Base-by-base conservation (phyloP, 2,888 invertebrate species). In the Emmelina monodactyla region DNA sequence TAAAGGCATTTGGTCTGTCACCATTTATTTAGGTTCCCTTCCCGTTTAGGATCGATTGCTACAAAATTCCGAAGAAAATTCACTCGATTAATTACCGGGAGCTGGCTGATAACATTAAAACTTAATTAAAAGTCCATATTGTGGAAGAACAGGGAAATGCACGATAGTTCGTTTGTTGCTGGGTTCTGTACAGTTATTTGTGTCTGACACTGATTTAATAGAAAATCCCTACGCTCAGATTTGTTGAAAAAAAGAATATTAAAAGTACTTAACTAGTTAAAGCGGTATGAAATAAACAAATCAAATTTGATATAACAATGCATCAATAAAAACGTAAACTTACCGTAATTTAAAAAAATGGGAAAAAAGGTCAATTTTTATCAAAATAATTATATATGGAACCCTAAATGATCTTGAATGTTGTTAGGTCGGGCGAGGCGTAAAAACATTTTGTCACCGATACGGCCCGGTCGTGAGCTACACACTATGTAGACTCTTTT, bases 121-220 rank as follows among this genome's bases (percentile, higher is more conserved):
- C 67, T 75, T 75, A 75, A 75, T 76, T 73, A 76, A 76, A 75
- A 62, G 59, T 64, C 66, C 58, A 69, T 71, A 69, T 36, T 32
- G 41, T 38, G 37, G 38, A 39, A 43, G 44, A 48, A 50, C 43
- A 48, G 48, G 49, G 49, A n/a, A n/a, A n/a, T n/a, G n/a, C n/a
- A n/a, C n/a, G n/a, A n/a, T n/a, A n/a, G n/a, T n/a, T n/a, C n/a
- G n/a, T n/a, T n/a, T n/a, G n/a, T n/a, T n/a, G n/a, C n/a, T n/a
- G n/a, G n/a, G n/a, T n/a, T n/a, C n/a, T n/a, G n/a, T n/a, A n/a
- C n/a, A n/a, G n/a, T n/a, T n/a, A n/a, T n/a, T n/a, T n/a, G n/a
- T n/a, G n/a, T n/a, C n/a, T n/a, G n/a, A n/a, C n/a, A n/a, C n/a
- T n/a, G n/a, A n/a, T n/a, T n/a, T n/a, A n/a, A n/a, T n/a, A n/a